A percentile compares a stretch with the other conserved stretches of the same genome.
Evolutionary conservation across 2,797 vertebrate species (phyloP).

Genomic region (Antennarius maculatus): DNA sequence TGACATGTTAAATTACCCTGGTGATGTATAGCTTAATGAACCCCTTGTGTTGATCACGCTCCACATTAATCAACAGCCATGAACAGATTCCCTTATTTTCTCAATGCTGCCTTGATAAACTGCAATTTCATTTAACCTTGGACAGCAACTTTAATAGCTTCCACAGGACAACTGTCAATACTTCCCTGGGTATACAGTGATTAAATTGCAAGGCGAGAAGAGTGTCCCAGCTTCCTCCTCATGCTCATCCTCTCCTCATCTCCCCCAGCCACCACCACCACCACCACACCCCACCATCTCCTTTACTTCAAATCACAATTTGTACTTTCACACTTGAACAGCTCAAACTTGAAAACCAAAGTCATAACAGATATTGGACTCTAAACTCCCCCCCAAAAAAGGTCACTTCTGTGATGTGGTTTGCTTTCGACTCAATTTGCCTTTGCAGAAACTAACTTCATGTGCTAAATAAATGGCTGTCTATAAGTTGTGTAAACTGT

Average conservation of each 20-base stretch:
- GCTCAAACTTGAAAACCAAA: constrained; percentile 51
- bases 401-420: constrained; percentile 29
- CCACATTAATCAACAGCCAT: constrained; percentile 99
- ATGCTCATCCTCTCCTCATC: constrained; percentile 57
- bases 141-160: constrained; percentile 99
- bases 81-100: constrained; percentile 99
- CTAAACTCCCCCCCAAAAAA: constrained; percentile 32
- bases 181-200: constrained; percentile 95
- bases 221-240: constrained; percentile 85
- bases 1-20: constrained; percentile 99
- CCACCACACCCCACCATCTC: constrained; percentile 1
- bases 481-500: neutral
- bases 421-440: constrained; percentile 28
- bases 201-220: constrained; percentile 96
- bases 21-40: constrained; percentile 99
- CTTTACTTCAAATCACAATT: constrained; percentile 90
- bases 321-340: constrained; percentile 84
- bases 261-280: neutral
- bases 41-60: constrained; percentile 99
- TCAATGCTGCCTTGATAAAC: constrained; percentile 99
- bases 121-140: constrained; percentile 99
- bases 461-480: neutral
- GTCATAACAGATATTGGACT: constrained; percentile 49
- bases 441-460: constrained; percentile 4
- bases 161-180: constrained; percentile 99